Base-by-base conservation (phyloP, 2,113 vertebrate species). In the Pedetes capensis region DNA sequence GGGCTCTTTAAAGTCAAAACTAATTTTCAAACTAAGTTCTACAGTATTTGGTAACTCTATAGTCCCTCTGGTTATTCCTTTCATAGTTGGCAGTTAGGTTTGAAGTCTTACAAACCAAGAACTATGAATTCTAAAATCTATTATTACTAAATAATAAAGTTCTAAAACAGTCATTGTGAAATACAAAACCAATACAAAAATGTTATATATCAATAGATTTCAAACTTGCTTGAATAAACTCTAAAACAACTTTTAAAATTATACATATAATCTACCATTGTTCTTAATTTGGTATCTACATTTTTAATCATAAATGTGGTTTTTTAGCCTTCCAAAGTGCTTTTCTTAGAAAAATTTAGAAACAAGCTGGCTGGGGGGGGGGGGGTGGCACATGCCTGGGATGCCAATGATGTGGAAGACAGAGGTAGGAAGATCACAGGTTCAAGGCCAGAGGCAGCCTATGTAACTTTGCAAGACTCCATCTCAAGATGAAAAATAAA, bases 21-120 rank as follows among this genome's bases (percentile, higher is more conserved):
- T 72, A 59, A 91, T 93, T 89, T 78, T 66, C 37, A 90, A 79
- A 18, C 25, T 23, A 87, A 90, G n/a, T 87, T 61, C 27, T 69
- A 68, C n/a, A 72, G 4, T 78, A 72, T 81, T 88, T 92, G 29
- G 39, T 76, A 87, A 75, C 32, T 87, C 47, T 10, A 82, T n/a
- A 93, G 53, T 68, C 13, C 59, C 34, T 86, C 27, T 57, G 44
- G 44, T 55, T 71, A 87, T 57, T 37, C n/a, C 76, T 90, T 86
- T 74, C 22, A 55, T n/a, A 37, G 37, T 42, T 75, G 55, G 14
- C 23, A 82, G 47, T 20, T 81, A 89, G 12, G 59, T 89, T 18
- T 23, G 75, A 84, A 63, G 7, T 71, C 25, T n/a, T n/a, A n/a
- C n/a, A 82, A 87, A 37, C 23, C 8, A 82, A 83, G 53, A 80